Percentiles rank a stretch among this genome's conserved stretches.
phyloP scores from a whole-genome alignment of 2,797 vertebrate species.

The Chelonia mydas region DNA sequence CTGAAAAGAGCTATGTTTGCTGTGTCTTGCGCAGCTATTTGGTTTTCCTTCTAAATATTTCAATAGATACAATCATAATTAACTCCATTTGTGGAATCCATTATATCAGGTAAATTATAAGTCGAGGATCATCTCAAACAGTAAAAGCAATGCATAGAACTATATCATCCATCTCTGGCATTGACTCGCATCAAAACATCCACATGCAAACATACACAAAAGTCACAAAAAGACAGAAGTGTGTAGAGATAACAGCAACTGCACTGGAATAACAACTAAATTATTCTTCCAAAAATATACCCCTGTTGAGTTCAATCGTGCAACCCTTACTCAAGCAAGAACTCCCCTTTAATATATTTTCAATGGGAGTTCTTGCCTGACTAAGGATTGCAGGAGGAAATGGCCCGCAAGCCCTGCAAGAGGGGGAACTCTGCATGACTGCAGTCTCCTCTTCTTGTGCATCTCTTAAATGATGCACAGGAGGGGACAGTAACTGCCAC shows the following conservation, averaged over 20 bases:
- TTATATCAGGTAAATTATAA: neutral
- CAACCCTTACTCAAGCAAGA: neutral
- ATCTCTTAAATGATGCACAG: neutral
- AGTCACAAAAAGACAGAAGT: neutral
- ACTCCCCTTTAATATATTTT: neutral
- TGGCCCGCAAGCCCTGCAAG: fast-evolving
- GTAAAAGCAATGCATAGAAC: neutral
- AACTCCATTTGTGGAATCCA: neutral
- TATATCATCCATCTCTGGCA: neutral
- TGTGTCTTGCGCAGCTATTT: fast-evolving
- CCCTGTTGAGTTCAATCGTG: fast-evolving
- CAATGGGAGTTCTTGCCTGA: neutral
- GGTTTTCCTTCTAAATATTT: neutral
- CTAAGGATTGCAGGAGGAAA: fast-evolving
- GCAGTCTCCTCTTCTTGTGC: neutral
- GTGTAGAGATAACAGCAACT: neutral
- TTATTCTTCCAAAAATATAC: neutral
- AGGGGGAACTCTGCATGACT: neutral
- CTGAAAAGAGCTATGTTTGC: neutral
- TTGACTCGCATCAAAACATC: neutral
- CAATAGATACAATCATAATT: neutral
- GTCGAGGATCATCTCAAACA: neutral
- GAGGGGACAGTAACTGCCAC: neutral
- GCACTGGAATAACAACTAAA: neutral
- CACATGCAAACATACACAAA: neutral